Evolutionary conservation across 2,797 vertebrate species (phyloP), one percentile per base, ranked within the genome.

Genomic region (Sebastes dallii): DNA sequence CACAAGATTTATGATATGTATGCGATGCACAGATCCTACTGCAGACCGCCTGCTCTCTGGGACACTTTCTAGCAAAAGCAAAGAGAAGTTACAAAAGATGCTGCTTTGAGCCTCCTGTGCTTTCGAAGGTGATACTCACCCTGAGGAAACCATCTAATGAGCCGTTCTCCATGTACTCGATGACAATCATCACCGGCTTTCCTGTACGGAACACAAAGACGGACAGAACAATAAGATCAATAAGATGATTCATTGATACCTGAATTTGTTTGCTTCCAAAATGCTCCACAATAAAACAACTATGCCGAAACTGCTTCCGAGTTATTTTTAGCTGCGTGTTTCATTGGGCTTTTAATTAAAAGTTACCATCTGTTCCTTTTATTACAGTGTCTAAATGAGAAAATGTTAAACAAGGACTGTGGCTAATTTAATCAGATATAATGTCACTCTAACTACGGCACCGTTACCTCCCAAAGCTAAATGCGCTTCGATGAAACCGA

Each of bases 141-240:
- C 99, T 97, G 95, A 99, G 98, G 96, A 99, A 99, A 66, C 97
- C 96, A 83, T 99, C 99, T 92, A 99, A 96, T 82, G 98, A 97
- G 90, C 98, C 98, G 77, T 99, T 99, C 92, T 99, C 98, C 99
- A 99, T 99, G 91, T 98, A 99, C 96, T 99, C 99, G 89, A 99
- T 99, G 93, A 99, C 97, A 92, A 99, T 99, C 99, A 99, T 99
- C 89, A 99, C 97, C 16, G 99, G 99, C 91, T 99, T 99, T 83
- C 99, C 99, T 99, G 36, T 42, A 42, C 74, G 60, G 50, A 61
- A 24, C 77, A 70, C 42, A 55, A 61, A 64, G 10, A 78, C 3
- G 34, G 32, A 70, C 18, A 24, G 46, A 67, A 56, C 77, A 80
- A 76, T 24, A 20, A 72, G 22, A 66, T 74, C 39, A 42, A 39